Evolutionary conservation across 2,888 invertebrate species (phyloP).

Genomic region (Aphelenchoides bicaudatus): DNA sequence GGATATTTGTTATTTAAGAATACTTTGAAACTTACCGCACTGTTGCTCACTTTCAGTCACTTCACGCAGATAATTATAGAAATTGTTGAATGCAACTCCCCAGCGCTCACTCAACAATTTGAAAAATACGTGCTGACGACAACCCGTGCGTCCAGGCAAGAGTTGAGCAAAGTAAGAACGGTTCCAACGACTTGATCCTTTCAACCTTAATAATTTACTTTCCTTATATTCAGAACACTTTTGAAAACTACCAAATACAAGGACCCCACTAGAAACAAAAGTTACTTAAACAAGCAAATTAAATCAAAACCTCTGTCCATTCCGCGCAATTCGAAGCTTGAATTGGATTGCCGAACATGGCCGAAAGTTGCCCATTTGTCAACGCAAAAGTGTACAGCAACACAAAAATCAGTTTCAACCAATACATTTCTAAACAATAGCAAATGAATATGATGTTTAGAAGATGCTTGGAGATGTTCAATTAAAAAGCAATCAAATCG

Average conservation of each 20-base stretch:
- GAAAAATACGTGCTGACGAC: conserved; percentile 58
- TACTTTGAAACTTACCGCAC: conserved; percentile 40
- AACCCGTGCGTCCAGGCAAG: conserved; percentile 55
- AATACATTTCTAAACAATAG: too few species aligned
- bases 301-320: too few species aligned
- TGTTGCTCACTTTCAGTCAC: conserved; percentile 51
- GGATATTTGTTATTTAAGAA: background rate
- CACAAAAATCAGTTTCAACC: too few species aligned
- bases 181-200: conserved; percentile 42
- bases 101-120: conserved; percentile 55
- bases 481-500: too few species aligned
- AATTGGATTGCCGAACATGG: conserved; percentile 57
- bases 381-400: too few species aligned
- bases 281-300: too few species aligned
- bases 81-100: conserved; percentile 58
- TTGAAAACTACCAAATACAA: conserved; percentile 59
- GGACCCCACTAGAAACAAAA: conserved; percentile 58
- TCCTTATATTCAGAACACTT: too few species aligned
- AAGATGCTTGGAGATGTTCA: too few species aligned
- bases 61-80: conserved; percentile 55
- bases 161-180: conserved; percentile 57
- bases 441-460: too few species aligned
- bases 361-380: conserved; percentile 50
- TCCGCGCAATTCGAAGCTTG: too few species aligned
- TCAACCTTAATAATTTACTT: too few species aligned